These are phyloP conservation scores for Pseudomyrmex sp. DNA, from an alignment of 1,140 invertebrate species.

Conservation along the genomic window DNA sequence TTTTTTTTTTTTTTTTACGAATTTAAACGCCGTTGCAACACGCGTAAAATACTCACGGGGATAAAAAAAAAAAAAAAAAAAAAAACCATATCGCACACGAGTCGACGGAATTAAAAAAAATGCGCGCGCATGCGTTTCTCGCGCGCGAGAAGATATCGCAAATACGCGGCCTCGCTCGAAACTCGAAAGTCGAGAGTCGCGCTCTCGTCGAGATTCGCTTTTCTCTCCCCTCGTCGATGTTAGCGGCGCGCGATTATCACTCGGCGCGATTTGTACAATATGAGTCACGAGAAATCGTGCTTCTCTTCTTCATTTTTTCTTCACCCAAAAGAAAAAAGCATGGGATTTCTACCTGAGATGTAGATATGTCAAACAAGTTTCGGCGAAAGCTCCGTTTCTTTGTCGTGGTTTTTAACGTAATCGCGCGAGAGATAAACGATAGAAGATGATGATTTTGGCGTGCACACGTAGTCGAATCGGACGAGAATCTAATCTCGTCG, in stretches of 20 bases:
- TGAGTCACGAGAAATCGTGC: not conserved
- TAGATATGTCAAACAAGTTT: too few species aligned
- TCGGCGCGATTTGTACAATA: not conserved
- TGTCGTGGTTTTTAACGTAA: not conserved
- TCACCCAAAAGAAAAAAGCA: too few species aligned
- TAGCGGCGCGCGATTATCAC: not conserved
- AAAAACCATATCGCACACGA: not conserved
- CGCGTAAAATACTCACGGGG: not conserved
- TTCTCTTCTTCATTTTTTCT: not conserved
- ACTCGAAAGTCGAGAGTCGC: not conserved
- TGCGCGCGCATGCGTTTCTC: not conserved
- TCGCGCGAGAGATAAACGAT: not conserved
- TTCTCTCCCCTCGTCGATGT: not conserved
- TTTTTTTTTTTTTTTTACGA: not conserved
- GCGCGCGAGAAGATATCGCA: not conserved
- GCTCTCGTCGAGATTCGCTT: not conserved
- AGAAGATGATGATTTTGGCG: not conserved
- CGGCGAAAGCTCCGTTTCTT: too few species aligned
- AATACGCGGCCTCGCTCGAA: not conserved
- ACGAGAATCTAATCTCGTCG: constrained; percentile 63
- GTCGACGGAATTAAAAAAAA: constrained; percentile 38
- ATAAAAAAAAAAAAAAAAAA: too few species aligned
- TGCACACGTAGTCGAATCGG: not conserved
- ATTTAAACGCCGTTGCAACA: constrained; percentile 5
- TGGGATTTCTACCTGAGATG: too few species aligned